Evolutionary conservation across 2,888 invertebrate genomes (phyloP), one percentile per base, ranked within the genome.

Genomic region (Xestia ashworthii): DNA sequence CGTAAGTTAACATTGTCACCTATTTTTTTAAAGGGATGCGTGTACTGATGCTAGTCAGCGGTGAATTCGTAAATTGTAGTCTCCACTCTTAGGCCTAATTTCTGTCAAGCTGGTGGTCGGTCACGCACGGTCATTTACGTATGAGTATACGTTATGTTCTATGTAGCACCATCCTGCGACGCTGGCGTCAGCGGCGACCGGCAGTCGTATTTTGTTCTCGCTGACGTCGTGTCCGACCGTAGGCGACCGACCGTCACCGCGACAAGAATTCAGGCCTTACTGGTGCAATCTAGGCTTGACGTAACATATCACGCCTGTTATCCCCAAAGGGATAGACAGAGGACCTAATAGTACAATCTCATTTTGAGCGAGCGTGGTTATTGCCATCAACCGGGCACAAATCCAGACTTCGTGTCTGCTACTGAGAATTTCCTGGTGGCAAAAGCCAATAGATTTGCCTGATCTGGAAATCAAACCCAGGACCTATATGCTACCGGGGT

Each of bases 1-100:
- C 1, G 87, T 88, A 80, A 83, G 85, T 62, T 9, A 55, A 44
- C 0, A 32, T 44, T 60, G 0, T 48, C 16, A 19, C 8, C 16
- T 41, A 19, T 4, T 76, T 65, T 4, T 76, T 65, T 1, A 5
- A 38, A 65, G 1, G 16, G 14, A 41, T 11, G 53, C 53, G 1
- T 53, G 1, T 53, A 53, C 3, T 53, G 53, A 22, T 22, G 58
- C 14, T 60, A 8, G 60, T 25, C 55, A 25, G 12, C 0, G n/a
- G 50, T 9, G 55, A 58, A 58, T 25, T n/a, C 2, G 2, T 5
- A 58, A n/a, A 25, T 58, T 25, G 11, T n/a, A n/a, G 53, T n/a
- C 9, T 53, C 11, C 22, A 53, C 22, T 53, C 9, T 53, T 41
- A 3, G 32, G 32, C 32, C 32, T 32, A 32, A 32, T 32, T 32